Evolutionary conservation across 53 echinoderm and acorn worm genomes (phyloP).

Genomic region (Crossaster papposus): DNA sequence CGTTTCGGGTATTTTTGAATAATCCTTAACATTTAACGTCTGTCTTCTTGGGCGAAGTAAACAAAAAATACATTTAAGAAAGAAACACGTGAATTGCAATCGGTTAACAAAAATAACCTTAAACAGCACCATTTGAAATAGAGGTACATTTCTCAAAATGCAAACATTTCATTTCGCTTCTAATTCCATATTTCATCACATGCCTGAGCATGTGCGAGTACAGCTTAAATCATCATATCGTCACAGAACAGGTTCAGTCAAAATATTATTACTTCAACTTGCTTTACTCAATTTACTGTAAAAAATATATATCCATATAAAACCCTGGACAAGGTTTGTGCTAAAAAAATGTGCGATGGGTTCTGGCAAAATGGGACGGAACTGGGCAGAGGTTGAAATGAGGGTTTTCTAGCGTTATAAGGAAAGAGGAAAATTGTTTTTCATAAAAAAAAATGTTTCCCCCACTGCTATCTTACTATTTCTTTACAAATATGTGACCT

Average conservation of each 20-base stretch:
- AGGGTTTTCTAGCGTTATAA: no score
- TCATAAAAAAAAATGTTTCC: not conserved
- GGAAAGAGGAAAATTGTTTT: not conserved
- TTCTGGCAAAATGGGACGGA: no score
- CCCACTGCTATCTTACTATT: no score
- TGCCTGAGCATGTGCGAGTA: not conserved
- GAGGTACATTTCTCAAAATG: slow-evolving; percentile 32
- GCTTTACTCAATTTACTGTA: not conserved
- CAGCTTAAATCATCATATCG: no score
- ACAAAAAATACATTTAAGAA: not conserved
- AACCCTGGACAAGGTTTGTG: not conserved
- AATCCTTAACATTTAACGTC: not conserved
- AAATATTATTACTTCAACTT: not conserved
- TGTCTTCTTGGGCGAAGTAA: not conserved
- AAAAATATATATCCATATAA: slow-evolving; percentile 19
- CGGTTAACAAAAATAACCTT: not conserved
- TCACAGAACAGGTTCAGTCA: not conserved
- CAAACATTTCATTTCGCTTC: not conserved
- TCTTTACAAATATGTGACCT: no score
- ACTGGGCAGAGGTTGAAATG: no score
- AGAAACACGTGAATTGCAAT: slow-evolving; percentile 11
- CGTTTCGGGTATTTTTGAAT: no score
- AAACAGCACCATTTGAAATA: slow-evolving; percentile 38
- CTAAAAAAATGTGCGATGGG: no score
- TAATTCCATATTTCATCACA: not conserved